phyloP scores from a whole-genome alignment of 2,113 vertebrate genomes.

The Cyanoderma ruficeps region DNA sequence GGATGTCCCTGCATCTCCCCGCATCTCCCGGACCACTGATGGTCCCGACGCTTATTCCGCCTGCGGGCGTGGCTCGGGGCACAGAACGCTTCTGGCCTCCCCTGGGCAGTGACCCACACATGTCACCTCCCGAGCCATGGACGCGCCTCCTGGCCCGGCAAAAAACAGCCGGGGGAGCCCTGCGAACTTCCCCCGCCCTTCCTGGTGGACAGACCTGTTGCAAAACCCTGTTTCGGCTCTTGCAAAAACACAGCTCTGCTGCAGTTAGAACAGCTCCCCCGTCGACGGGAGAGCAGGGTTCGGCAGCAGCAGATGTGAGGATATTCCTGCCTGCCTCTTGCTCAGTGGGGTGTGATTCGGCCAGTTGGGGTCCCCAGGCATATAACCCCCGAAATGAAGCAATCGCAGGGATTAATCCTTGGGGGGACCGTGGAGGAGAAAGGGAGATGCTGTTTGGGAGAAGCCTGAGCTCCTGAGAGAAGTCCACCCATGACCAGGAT shows the following conservation, averaged over 20 bases:
- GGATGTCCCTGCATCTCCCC: rapidly evolving
- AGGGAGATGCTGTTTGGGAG: rapidly evolving
- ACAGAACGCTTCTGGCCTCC: too few relatives aligned
- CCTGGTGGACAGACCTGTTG: background rate
- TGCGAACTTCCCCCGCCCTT: background rate
- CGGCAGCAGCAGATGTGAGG: background rate
- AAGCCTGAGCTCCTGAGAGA: too few relatives aligned
- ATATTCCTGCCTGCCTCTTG: too few relatives aligned
- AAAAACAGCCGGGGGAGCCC: background rate
- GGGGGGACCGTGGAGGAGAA: rapidly evolving
- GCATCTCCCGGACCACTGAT: rapidly evolving
- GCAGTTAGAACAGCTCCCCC: background rate
- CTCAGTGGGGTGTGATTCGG: rapidly evolving
- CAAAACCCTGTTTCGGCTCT: background rate
- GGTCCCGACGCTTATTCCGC: rapidly evolving
- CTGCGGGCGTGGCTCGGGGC: rapidly evolving
- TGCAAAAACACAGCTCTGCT: background rate
- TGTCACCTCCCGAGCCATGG: background rate
- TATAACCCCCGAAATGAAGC: background rate
- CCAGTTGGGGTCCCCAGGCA: background rate
- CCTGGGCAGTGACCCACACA: background rate
- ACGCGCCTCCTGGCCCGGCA: rapidly evolving
- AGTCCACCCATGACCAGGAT: background rate
- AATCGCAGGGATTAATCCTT: background rate
- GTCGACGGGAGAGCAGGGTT: rapidly evolving